These are phyloP conservation scores for Acrocephalus scirpaceus DNA, from an alignment of 2,797 vertebrate genomes.

Conservation along the genomic window DNA sequence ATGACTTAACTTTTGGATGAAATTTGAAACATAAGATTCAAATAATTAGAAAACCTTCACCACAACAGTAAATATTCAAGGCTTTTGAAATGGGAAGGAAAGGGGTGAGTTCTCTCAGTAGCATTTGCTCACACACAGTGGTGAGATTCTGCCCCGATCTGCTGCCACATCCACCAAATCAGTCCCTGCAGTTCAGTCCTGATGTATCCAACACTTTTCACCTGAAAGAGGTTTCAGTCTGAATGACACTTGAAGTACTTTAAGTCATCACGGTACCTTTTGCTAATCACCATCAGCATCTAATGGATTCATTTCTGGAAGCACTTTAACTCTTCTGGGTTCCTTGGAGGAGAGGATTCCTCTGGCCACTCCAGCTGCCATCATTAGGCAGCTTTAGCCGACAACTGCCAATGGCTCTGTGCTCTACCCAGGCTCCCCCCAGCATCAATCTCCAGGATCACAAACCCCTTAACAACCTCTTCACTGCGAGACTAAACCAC, in stretches of 20 bases:
- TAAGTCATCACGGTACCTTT: neutral
- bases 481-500: neutral
- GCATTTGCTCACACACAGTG: neutral
- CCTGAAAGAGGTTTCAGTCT: neutral
- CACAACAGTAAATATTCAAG: neutral
- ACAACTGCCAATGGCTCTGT: neutral
- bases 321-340: neutral
- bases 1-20: neutral
- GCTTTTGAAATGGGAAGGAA: neutral
- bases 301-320: constrained; percentile 33
- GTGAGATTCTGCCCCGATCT: neutral
- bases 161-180: neutral
- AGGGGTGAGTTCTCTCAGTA: neutral
- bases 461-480: constrained; percentile 32
- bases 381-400: constrained; percentile 24
- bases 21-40: neutral
- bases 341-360: neutral
- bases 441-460: neutral
- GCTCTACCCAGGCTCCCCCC: neutral
- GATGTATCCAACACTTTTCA: neutral
- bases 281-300: constrained; percentile 6
- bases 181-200: neutral
- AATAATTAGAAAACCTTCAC: neutral
- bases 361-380: neutral
- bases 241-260: neutral